Base-by-base conservation (phyloP, 1,140 invertebrate genomes). In the Subanguina moxae region DNA sequence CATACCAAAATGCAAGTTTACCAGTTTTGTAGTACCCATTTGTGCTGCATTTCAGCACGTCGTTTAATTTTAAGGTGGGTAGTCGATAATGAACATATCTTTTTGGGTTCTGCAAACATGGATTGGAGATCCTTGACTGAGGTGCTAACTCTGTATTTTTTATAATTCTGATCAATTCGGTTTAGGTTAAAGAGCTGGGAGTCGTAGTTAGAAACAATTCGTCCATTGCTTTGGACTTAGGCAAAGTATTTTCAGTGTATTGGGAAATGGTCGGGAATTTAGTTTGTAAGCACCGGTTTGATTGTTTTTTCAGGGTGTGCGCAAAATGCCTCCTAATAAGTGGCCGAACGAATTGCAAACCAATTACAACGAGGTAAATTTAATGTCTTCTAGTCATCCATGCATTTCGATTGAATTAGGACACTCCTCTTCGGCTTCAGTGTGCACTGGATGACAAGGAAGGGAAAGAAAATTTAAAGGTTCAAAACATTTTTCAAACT, bases 51-150 rank as follows among this genome's bases (percentile, higher is more conserved):
- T 38, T 38, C 32, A 5, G 32, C 32, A 38, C 11, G 11, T 3
- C 3, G 3, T 38, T 38, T 38, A 38, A 38, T 11, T 38, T 11
- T 38, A 3, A 38, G 32, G 77, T 88, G 87, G 86, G 87, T 97
- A 8, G 87, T 93, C 23, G 94, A 98, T 83, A 76, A 83, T 45
- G 68, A 80, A 62, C 84, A 84, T 74, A 81, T 87, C 58, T 88
- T 87, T 70, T 71, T 88, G 52, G 87, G 87, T 25, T 87, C 86
- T 77, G 86, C 87, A 3, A 88, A 88, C 77, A 84, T 88, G 80
- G 87, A 98, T 83, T 98, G 93, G 94, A 86, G 93, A 77, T 89
- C 94, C 0, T 85, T 97, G 0, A 93, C 92, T 1, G 93, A 98
- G 86, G 90, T 68, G 3, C n/a, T n/a, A n/a, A n/a, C n/a, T n/a